Evolutionary conservation across 2,797 vertebrate genomes (phyloP).

Genomic region (Cetoscarus ocellatus): DNA sequence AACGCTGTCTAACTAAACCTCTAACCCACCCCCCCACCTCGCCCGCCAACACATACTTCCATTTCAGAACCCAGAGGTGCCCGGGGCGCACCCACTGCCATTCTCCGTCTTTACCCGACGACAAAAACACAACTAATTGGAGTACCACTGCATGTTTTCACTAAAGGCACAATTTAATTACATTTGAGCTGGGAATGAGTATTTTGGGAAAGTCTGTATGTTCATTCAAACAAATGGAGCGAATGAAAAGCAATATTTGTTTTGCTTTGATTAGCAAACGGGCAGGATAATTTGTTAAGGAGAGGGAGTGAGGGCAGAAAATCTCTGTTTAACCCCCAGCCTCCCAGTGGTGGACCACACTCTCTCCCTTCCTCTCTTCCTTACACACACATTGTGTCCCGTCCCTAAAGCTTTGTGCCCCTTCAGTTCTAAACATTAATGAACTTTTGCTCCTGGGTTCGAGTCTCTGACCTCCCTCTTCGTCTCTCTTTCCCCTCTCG

Average conservation of each 20-base stretch:
- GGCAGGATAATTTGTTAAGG: slow-evolving; percentile 83
- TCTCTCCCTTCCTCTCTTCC: slow-evolving; percentile 4
- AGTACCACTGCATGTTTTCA: slow-evolving; percentile 88
- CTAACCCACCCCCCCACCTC: slow-evolving; percentile 15
- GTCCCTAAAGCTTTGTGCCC: slow-evolving; percentile 43
- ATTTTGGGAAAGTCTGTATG: slow-evolving; percentile 88
- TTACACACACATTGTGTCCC: slow-evolving; percentile 16
- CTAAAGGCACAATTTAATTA: slow-evolving; percentile 91
- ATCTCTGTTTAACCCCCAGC: slow-evolving; percentile 73
- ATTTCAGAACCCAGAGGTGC: slow-evolving; percentile 78
- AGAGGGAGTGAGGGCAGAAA: slow-evolving; percentile 73
- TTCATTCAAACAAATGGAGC: slow-evolving; percentile 89
- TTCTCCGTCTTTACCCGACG: slow-evolving; percentile 75
- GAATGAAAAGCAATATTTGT: slow-evolving; percentile 90
- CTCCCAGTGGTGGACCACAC: slow-evolving; percentile 50
- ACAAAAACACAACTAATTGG: slow-evolving; percentile 90
- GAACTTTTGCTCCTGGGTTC: slow-evolving; percentile 75
- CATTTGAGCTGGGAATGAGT: slow-evolving; percentile 87
- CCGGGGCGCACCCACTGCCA: slow-evolving; percentile 81
- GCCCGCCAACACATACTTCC: slow-evolving; percentile 60
- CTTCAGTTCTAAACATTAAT: slow-evolving; percentile 64
- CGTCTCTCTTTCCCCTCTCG: slow-evolving; percentile 21
- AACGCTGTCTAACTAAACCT: slow-evolving; percentile 37
- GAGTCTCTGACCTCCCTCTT: slow-evolving; percentile 58
- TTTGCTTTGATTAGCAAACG: slow-evolving; percentile 88